These are phyloP conservation scores for Crypturellus tataupa DNA, from an alignment of 2,797 vertebrate species.

Conservation along the genomic window DNA sequence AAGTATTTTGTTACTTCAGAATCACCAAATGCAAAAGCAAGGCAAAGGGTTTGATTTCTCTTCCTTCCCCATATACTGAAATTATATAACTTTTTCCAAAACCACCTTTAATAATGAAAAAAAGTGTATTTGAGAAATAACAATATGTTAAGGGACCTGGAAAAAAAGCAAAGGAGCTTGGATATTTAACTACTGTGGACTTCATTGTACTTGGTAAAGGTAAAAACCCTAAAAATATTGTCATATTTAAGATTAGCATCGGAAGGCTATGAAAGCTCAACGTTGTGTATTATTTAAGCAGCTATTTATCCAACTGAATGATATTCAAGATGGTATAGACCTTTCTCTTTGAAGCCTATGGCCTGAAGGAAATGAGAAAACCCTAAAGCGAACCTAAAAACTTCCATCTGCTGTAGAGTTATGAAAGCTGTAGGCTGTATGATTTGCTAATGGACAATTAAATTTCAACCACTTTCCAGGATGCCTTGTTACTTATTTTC, in stretches of 20 bases:
- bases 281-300: neutral
- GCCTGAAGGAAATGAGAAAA: neutral
- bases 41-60: neutral
- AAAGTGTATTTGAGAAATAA: neutral
- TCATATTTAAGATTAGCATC: neutral
- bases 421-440: neutral
- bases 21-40: neutral
- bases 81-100: neutral
- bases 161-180: neutral
- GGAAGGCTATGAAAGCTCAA: neutral
- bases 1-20: fast-evolving
- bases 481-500: neutral
- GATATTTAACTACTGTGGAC: neutral
- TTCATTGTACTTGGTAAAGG: neutral
- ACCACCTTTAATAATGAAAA: neutral
- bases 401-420: neutral
- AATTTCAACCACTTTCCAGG: neutral
- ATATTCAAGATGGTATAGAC: neutral
- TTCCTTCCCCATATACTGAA: fast-evolving
- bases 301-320: neutral
- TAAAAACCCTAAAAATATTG: neutral
- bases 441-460: slow-evolving; percentile 7
- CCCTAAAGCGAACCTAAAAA: neutral
- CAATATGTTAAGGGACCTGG: neutral
- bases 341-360: neutral